A percentile compares a stretch with the other conserved stretches of the same genome.
phyloP scores from a whole-genome alignment of 1,140 invertebrate genomes.

The Dendrolimus punctatus region DNA sequence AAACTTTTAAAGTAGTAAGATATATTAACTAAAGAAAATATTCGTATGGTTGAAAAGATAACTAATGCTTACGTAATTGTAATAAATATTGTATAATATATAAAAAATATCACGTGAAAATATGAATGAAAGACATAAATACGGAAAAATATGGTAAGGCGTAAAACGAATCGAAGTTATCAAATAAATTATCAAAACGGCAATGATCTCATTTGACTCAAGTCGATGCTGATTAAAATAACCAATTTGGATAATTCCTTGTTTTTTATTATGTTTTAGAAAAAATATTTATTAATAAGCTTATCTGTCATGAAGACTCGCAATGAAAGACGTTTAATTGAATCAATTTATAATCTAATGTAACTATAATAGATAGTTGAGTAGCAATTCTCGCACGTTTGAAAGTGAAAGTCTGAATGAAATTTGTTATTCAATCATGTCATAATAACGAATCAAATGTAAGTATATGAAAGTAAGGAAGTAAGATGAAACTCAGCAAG shows the following conservation, averaged over 20 bases:
- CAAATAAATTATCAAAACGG: conserved; percentile 41
- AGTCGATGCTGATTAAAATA: conserved; percentile 38
- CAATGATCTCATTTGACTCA: conserved; percentile 49
- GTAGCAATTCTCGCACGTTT: too few species aligned
- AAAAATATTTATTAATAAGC: conserved; percentile 8
- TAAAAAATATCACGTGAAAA: too few species aligned
- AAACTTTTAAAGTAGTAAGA: conserved; percentile 5
- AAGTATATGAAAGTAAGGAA: conserved; percentile 11
- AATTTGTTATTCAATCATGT: too few species aligned
- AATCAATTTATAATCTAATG: too few species aligned
- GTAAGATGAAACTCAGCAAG: too few species aligned
- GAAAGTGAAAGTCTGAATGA: too few species aligned
- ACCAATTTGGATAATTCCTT: conserved; percentile 46
- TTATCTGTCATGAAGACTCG: conserved; percentile 21
- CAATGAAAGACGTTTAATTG: too few species aligned
- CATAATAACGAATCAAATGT: conserved; percentile 9
- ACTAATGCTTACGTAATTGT: too few species aligned
- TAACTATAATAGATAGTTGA: too few species aligned
- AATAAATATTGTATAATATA: too few species aligned
- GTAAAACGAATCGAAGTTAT: conserved; percentile 18
- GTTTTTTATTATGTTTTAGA: conserved; percentile 50
- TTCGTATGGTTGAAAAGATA: too few species aligned
- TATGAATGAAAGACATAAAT: conserved; percentile 14
- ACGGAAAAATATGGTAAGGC: conserved; percentile 4
- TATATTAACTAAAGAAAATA: neutral